Conservation (phyloP, 2,113 vertebrate genomes). For the Tetraodon nigroviridis region DNA sequence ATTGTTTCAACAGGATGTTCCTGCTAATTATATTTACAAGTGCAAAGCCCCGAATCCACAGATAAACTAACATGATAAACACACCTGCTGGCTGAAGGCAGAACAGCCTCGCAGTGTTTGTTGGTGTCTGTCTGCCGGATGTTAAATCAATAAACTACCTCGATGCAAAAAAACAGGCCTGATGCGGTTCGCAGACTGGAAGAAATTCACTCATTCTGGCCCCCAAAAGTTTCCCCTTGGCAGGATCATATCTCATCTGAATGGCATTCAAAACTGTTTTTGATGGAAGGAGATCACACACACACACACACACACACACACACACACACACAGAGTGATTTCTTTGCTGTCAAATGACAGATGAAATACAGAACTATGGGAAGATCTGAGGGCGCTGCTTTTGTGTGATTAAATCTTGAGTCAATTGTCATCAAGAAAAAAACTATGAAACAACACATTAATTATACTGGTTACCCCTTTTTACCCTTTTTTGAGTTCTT, state of each 20-base stretch:
- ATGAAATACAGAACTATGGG: too few relatives aligned
- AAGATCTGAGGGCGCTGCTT: too few relatives aligned
- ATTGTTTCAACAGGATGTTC: constrained; percentile 58
- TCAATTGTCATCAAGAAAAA: too few relatives aligned
- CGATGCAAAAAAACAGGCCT: constrained; percentile 24
- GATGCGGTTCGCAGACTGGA: constrained; percentile 43
- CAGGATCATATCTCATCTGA: constrained; percentile 46
- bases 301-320: background rate
- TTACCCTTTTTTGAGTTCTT: too few relatives aligned
- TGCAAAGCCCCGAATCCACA: constrained; percentile 35
- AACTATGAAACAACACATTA: too few relatives aligned
- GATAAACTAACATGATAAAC: constrained; percentile 63
- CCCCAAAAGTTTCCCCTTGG: constrained; percentile 19
- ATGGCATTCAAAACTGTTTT: constrained; percentile 44
- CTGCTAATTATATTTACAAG: constrained; percentile 72
- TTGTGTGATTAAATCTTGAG: too few relatives aligned
- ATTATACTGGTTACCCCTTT: too few relatives aligned
- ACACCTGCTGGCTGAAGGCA: constrained; percentile 71
- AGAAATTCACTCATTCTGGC: constrained; percentile 47
- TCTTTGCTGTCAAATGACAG: too few relatives aligned
- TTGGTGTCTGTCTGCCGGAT: constrained; percentile 47
- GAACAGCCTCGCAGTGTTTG: constrained; percentile 53
- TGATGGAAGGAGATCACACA: constrained; percentile 11
- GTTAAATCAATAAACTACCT: constrained; percentile 66
- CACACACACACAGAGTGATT: background rate